Percentiles rank a stretch among this genome's conserved stretches.
Conservation (phyloP, 2,888 invertebrate species). For the Syrphus vitripennis region DNA sequence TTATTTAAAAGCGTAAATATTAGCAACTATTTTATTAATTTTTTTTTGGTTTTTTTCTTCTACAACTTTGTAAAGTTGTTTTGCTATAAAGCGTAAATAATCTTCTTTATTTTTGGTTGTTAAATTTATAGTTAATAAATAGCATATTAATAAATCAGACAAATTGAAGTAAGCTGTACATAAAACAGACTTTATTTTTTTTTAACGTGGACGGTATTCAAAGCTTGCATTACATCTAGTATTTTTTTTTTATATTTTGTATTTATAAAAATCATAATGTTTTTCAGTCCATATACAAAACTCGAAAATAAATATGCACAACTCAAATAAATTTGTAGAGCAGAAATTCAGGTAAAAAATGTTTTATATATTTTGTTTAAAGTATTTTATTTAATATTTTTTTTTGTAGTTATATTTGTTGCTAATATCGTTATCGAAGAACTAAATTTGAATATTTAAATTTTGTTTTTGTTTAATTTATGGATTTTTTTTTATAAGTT, state of each 20-base stretch:
- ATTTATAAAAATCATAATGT: conserved; percentile 29
- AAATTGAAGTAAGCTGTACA: conserved; percentile 37
- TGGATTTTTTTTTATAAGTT: conserved; percentile 51
- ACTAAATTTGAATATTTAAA: conserved; percentile 55
- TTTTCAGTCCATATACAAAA: conserved; percentile 64
- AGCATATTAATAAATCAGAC: conserved; percentile 26
- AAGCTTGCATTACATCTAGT: conserved; percentile 76
- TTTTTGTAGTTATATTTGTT: conserved; percentile 20
- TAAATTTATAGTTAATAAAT: conserved; percentile 6
- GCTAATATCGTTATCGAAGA: conserved; percentile 49
- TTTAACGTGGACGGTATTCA: conserved; percentile 78
- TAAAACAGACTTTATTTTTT: conserved; percentile 50
- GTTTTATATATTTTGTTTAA: neutral
- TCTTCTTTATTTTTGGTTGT: neutral
- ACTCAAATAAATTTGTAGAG: conserved; percentile 25
- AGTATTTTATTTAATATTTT: conserved; percentile 57
- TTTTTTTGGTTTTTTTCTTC: too few species aligned
- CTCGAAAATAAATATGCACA: conserved; percentile 44
- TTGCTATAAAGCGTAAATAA: neutral
- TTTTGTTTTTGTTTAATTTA: neutral
- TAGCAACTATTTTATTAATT: too few species aligned
- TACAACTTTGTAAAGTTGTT: neutral
- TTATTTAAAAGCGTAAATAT: neutral
- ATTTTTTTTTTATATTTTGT: conserved; percentile 36
- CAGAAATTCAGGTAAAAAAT: conserved; percentile 44